phyloP scores from a whole-genome alignment of 1,140 invertebrate species.

The Drosophila biarmipes region DNA sequence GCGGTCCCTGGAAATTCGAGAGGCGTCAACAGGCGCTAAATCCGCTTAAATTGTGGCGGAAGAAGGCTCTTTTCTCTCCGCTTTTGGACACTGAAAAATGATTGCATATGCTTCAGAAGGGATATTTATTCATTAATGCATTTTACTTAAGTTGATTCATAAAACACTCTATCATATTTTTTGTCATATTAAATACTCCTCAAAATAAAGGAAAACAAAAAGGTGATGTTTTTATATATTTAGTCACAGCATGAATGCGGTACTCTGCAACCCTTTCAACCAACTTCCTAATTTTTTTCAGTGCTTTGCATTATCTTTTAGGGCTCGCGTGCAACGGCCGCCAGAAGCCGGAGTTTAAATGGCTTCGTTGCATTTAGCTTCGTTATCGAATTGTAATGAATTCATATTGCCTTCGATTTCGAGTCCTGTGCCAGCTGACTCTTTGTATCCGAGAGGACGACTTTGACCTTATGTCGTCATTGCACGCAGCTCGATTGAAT shows the following conservation, averaged over 20 bases:
- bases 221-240: no score
- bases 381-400: conserved; percentile 66
- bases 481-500: conserved; percentile 81
- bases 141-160: not conserved
- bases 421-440: conserved; percentile 83
- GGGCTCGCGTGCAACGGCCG: conserved; percentile 38
- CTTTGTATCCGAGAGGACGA: conserved; percentile 19
- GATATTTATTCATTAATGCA: not conserved
- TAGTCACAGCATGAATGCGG: no score
- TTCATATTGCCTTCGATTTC: conserved; percentile 70
- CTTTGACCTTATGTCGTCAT: conserved; percentile 80
- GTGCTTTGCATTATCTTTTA: conserved; percentile 2
- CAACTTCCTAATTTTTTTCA: not conserved
- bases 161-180: no score
- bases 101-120: not conserved
- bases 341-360: conserved; percentile 63
- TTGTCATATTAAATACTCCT: no score
- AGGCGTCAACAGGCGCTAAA: conserved; percentile 84
- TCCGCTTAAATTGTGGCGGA: conserved; percentile 74
- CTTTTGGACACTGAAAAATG: conserved; percentile 14
- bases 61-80: conserved; percentile 15
- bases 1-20: conserved; percentile 73
- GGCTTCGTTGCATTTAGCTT: conserved; percentile 58
- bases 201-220: no score
- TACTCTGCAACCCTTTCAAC: not conserved